Evolutionary conservation across 2,888 invertebrate genomes (phyloP).

Genomic region (Listrodromus nycthemerus): DNA sequence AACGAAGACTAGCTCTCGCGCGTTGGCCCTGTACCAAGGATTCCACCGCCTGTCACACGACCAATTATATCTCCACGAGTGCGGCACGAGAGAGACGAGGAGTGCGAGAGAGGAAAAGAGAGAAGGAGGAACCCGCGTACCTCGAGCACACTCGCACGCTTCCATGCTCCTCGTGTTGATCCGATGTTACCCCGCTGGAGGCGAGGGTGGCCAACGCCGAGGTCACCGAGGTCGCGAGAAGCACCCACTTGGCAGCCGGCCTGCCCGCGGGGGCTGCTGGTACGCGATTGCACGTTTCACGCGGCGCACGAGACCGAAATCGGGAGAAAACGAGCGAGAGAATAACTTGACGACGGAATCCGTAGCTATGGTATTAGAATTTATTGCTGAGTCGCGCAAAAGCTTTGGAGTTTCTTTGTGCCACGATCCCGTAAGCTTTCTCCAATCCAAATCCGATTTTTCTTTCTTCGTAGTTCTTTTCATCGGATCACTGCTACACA

Average conservation of each 20-base stretch:
- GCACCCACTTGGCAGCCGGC: slow-evolving; percentile 68
- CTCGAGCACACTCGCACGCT: slow-evolving; percentile 56
- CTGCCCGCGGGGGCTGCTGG: slow-evolving; percentile 55
- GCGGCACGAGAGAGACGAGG: slow-evolving; percentile 11
- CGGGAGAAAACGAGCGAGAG: slow-evolving; percentile 49
- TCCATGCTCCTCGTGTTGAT: slow-evolving; percentile 42
- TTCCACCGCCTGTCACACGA: slow-evolving; percentile 61
- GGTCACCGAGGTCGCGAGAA: slow-evolving; percentile 62
- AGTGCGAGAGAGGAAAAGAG: not conserved
- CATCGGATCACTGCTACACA: too few species aligned
- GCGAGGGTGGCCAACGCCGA: slow-evolving; percentile 36
- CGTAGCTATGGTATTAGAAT: slow-evolving; percentile 1
- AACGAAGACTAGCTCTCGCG: slow-evolving; percentile 40
- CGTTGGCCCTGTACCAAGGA: slow-evolving; percentile 64
- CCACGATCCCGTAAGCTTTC: not conserved
- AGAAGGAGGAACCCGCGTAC: slow-evolving; percentile 28
- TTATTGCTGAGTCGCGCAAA: not conserved
- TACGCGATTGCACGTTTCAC: slow-evolving; percentile 61
- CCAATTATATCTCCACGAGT: slow-evolving; percentile 63
- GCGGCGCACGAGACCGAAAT: slow-evolving; percentile 53
- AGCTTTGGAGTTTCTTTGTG: not conserved
- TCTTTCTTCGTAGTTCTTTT: too few species aligned
- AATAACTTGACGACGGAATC: slow-evolving; percentile 15
- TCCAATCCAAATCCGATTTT: too few species aligned
- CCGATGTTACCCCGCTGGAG: slow-evolving; percentile 32